Conservation (phyloP, 92 coral and sea anemone species). For the Meandrina meandrites region DNA sequence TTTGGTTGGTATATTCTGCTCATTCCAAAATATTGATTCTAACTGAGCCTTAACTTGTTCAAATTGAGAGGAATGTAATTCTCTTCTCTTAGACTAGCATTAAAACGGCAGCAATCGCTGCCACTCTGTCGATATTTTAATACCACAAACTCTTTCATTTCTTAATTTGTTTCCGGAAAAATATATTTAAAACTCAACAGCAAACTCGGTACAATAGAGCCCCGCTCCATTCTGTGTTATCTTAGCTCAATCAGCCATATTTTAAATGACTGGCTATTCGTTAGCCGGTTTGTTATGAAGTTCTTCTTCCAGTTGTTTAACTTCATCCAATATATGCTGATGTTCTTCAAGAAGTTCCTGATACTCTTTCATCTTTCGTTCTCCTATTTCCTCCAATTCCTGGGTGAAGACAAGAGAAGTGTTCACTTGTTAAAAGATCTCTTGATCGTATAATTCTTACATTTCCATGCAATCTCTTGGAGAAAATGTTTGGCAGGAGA, state of each 20-base stretch:
- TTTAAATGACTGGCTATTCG: not conserved
- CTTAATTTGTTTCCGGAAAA: not conserved
- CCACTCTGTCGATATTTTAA: not conserved
- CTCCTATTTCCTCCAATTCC: conserved; percentile 37
- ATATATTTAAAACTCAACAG: too few species aligned
- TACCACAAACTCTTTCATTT: not conserved
- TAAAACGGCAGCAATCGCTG: not conserved
- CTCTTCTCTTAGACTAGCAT: not conserved
- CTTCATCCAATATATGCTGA: conserved; percentile 58
- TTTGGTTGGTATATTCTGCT: not conserved
- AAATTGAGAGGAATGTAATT: not conserved
- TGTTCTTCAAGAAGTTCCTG: conserved; percentile 63
- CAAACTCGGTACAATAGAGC: not conserved
- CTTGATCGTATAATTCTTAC: too few species aligned
- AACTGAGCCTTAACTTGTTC: not conserved
- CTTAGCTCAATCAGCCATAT: not conserved
- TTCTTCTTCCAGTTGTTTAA: conserved; percentile 53
- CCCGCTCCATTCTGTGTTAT: not conserved
- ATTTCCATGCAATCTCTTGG: too few species aligned
- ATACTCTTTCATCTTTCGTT: conserved; percentile 52
- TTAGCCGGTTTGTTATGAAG: conserved; percentile 7
- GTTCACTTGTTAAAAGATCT: not conserved
- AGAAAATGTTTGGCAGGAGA: too few species aligned
- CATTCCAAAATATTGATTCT: not conserved
- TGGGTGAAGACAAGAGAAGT: not conserved